Base-by-base conservation (phyloP, 1,140 invertebrate species). In the Octopus bimaculoides region DNA sequence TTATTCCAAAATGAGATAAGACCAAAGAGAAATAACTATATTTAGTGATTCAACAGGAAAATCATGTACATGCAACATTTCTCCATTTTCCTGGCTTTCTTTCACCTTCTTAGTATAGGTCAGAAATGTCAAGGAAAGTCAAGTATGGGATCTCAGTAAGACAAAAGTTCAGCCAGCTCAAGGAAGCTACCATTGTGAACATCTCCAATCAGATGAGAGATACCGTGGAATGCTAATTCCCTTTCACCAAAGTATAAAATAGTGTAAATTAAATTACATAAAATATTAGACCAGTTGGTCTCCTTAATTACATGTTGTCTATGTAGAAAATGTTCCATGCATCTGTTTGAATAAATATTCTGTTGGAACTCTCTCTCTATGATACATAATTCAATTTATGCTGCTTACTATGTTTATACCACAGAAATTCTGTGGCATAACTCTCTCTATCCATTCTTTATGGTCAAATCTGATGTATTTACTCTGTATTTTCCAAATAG, bases 371-470 rank as follows among this genome's bases (percentile, higher is more conserved):
- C 61, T 66, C 61, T 66, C 61, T 66, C 12, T n/a, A 66, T 12
- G 61, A 66, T 66, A 66, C 12, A 66, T 66, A 66, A 66, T 66
- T 66, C 61, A 66, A n/a, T 66, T n/a, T n/a, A 66, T 66, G 61
- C 61, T 66, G 61, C 1, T 66, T 66, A 66, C 3, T 66, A 14
- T 66, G 61, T 66, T 66, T 41, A 41, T 41, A 41, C 26, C 26
- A 41, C 1, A 41, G 0, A 41, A 41, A 41, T 41, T 41, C 26
- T 0, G 26, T 41, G 26, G 26, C 26, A 41, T 41, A 41, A 41
- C 26, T 41, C 3, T 41, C 26, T 41, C 26, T 41, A 41, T 41
- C 26, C 26, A 41, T 41, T 41, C 26, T 41, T 41, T 41, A 41
- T 41, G 3, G 26, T 41, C 26, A 41, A 41, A 41, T 41, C 26